These are phyloP conservation scores for Hyppa rectilinea DNA, from an alignment of 2,888 invertebrate genomes.

Conservation along the genomic window DNA sequence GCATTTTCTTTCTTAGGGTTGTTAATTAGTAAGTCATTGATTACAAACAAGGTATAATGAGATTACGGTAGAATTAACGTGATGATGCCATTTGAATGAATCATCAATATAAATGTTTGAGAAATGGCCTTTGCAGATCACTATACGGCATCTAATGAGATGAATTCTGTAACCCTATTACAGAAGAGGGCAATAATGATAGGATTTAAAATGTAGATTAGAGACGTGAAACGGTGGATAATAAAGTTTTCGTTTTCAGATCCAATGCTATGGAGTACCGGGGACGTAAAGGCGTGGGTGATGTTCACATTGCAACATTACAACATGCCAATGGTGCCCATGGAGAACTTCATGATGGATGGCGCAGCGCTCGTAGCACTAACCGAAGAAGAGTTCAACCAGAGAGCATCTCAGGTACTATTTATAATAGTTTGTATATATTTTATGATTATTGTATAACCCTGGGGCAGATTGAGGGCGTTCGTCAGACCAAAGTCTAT, in stretches of 20 bases:
- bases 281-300: slow-evolving; percentile 97
- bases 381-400: slow-evolving; percentile 96
- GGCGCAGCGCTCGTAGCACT: slow-evolving; percentile 94
- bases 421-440: slow-evolving; percentile 33
- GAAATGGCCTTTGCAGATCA: slow-evolving; percentile 24
- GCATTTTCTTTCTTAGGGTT: slow-evolving; percentile 34
- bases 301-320: slow-evolving; percentile 96
- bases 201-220: background rate
- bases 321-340: slow-evolving; percentile 93
- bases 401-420: slow-evolving; percentile 95
- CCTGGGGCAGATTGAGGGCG: slow-evolving; percentile 74
- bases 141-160: background rate
- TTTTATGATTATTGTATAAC: slow-evolving; percentile 63
- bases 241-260: slow-evolving; percentile 90
- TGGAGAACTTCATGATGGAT: slow-evolving; percentile 95
- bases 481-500: slow-evolving; percentile 71
- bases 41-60: slow-evolving; percentile 51
- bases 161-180: background rate
- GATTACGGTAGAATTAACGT: slow-evolving; percentile 39
- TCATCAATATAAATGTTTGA: slow-evolving; percentile 24
- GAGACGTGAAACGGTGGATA: slow-evolving; percentile 15
- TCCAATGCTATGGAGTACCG: slow-evolving; percentile 96
- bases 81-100: slow-evolving; percentile 43
- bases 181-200: background rate
- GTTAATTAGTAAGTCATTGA: slow-evolving; percentile 51